Base-by-base conservation (phyloP, 2,113 vertebrate species). In the Hydropotes inermis region DNA sequence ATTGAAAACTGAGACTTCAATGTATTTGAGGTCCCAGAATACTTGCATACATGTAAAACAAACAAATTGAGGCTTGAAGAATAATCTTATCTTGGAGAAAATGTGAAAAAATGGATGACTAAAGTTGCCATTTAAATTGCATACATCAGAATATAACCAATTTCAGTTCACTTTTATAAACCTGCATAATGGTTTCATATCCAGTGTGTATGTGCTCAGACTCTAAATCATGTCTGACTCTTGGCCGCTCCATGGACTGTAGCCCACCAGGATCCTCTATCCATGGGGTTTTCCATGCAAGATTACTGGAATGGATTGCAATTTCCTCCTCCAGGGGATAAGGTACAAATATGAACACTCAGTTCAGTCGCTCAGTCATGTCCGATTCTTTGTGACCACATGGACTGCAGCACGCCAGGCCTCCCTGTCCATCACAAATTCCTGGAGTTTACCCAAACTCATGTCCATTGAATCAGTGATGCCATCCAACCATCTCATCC, bases 61-160 rank as follows among this genome's bases (percentile, higher is more conserved):
- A 23, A 92, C 30, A 58, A 84, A 87, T 3, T 43, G 14, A 89
- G 25, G 28, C 50, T 81, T 88, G 1, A 16, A 93, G 10, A 9
- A 90, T 90, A 70, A 87, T 78, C 2, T 13, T 17, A 47, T 19
- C 16, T 67, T 70, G 4, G 9, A 55, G n/a, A 91, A 92, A 90
- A 45, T 43, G 25, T 93, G 83, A 7, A 25, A 60, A 19, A 57
- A 30, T 25, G 25, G 28, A 43, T 89, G 39, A 50, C 15, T 61
- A 64, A 95, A 60, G 10, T 43, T 97, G n/a, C n/a, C n/a, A 87
- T 47, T 94, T 84, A 94, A 94, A 88, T n/a, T 84, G 28, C 23
- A 36, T 60, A 16, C 23, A 55, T 84, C 39, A 95, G 76, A 83
- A 55, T 96, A 5, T n/a, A 96, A 74, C 25, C 57, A 91, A 50